Evolutionary conservation across 2,113 vertebrate species (phyloP).

Genomic region (Pelodiscus sinensis): DNA sequence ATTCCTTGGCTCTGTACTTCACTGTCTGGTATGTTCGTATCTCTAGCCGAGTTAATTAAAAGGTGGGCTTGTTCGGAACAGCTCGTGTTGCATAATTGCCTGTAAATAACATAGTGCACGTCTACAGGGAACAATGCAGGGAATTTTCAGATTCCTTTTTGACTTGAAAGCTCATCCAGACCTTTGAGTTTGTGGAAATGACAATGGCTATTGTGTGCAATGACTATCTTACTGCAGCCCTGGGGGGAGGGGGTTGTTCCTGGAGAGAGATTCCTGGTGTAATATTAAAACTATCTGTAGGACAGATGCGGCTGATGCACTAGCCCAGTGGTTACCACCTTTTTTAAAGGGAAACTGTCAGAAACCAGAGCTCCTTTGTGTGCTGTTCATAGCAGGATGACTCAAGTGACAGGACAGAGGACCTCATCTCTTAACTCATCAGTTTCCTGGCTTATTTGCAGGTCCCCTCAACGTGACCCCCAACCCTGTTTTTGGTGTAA

Average conservation of each 20-base stretch:
- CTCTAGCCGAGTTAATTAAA: background rate
- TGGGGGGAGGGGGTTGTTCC: background rate
- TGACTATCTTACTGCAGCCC: background rate
- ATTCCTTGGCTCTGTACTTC: background rate
- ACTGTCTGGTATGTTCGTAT: background rate
- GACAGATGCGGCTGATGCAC: background rate
- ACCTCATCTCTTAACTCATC: background rate
- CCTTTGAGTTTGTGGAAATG: conserved; percentile 20
- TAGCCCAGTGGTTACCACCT: background rate
- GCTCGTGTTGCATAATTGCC: background rate
- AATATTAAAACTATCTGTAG: background rate
- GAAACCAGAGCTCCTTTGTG: background rate
- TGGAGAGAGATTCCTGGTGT: background rate
- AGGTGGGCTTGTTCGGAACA: background rate
- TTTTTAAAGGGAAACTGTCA: conserved; percentile 34
- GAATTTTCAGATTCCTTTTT: conserved; percentile 6
- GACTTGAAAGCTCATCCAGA: background rate
- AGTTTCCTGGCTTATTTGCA: background rate
- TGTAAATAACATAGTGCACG: background rate
- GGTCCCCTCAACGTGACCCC: background rate
- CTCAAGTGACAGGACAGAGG: background rate
- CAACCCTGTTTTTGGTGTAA: background rate
- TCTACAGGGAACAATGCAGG: background rate
- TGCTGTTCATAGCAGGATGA: background rate
- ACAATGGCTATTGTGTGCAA: accelerated